Evolutionary conservation across 2,113 vertebrate species (phyloP).

Genomic region (Nycticryphes semicollaris): DNA sequence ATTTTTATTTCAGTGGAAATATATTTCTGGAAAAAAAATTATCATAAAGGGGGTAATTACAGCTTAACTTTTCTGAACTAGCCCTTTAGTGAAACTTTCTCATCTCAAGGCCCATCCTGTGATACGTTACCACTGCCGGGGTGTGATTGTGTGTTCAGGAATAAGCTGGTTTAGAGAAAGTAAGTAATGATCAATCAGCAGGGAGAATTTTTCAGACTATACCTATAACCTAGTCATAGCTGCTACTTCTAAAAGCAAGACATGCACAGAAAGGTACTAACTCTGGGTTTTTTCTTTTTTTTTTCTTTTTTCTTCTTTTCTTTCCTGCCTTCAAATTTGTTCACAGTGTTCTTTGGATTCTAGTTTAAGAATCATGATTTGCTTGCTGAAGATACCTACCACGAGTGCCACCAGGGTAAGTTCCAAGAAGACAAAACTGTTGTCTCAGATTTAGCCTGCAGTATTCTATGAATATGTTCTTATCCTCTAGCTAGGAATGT

Average conservation of each 20-base stretch:
- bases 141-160: neutral
- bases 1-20: neutral
- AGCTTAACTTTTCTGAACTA: neutral
- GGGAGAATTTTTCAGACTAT: neutral
- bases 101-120: neutral
- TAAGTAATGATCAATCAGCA: neutral
- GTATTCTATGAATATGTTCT: neutral
- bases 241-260: neutral
- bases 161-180: neutral
- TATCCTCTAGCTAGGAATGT: neutral
- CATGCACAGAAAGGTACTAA: neutral
- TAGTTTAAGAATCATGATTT: conserved; percentile 96
- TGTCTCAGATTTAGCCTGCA: neutral
- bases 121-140: neutral
- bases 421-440: neutral
- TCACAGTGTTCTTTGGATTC: conserved; percentile 94
- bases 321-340: neutral
- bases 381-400: conserved; percentile 95
- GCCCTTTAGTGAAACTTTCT: neutral
- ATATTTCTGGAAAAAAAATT: neutral
- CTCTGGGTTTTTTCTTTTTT: neutral
- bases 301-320: neutral
- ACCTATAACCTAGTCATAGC: neutral
- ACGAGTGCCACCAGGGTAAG: conserved; percentile 93
- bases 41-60: neutral